Evolutionary conservation across 2,113 vertebrate species (phyloP), one percentile per base, ranked within the genome.

Genomic region (Hassar affinis): DNA sequence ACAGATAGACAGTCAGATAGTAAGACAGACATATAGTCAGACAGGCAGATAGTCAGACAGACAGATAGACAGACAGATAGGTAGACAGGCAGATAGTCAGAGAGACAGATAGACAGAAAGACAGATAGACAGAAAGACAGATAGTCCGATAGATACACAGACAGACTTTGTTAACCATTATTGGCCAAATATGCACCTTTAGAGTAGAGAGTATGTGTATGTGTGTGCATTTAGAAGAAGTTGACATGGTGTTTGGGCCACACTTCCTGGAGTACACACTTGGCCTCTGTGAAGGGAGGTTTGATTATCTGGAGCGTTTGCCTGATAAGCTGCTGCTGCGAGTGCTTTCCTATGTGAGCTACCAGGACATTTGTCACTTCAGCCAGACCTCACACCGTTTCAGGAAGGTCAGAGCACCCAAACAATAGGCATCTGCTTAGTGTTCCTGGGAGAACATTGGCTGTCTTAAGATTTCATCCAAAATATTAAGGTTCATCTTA

Each of bases 221-320:
- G 61, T 62, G n/a, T 20, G 33, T 17, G 25, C 14, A 49, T 72
- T 2, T 90, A 93, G 92, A 93, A 89, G 89, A 93, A 47, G 81
- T 94, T 85, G 85, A 88, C 79, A 10, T 86, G 77, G 75, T 93
- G 69, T 96, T 96, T 86, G 94, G 94, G 80, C 66, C 84, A 84
- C 91, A 81, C 68, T 88, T 91, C 84, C 87, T 96, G 86, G 90
- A 94, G 38, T 90, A 94, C 81, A 68, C 93, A 84, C 85, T 88
- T 80, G 91, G 25, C 87, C 88, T 96, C 80, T 96, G 94, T 77
- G 3, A 38, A 84, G 94, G 95, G 82, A 89, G 92, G 69, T 91
- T 89, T 85, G 93, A 95, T 90, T 95, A 93, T 90, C 91, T 96
- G 62, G 91, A 95, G 47, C 27, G 61, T 66, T 92, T 97, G 89